These are phyloP conservation scores for Holothuria leucospilota DNA, from an alignment of 53 echinoderm and acorn worm genomes.

Conservation along the genomic window DNA sequence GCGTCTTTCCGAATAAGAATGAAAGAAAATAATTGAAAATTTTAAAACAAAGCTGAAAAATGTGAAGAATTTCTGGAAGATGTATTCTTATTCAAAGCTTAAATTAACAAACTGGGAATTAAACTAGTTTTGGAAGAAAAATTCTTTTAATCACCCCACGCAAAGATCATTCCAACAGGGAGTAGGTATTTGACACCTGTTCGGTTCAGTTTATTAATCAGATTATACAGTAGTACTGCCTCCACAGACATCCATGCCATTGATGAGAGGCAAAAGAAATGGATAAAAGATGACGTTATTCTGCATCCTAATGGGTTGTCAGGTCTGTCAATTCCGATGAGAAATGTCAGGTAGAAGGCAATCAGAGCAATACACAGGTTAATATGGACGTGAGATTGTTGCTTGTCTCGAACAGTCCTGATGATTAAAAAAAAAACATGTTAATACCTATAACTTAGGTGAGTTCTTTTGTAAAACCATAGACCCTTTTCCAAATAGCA, in stretches of 20 bases:
- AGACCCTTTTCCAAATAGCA: too few species aligned
- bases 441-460: too few species aligned
- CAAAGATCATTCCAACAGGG: slow-evolving; percentile 31
- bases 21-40: too few species aligned
- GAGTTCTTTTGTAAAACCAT: too few species aligned
- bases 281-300: slow-evolving; percentile 58
- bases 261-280: slow-evolving; percentile 72
- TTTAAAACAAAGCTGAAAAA: too few species aligned
- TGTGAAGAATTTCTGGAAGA: too few species aligned
- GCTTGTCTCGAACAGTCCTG: slow-evolving; percentile 18
- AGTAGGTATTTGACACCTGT: slow-evolving; percentile 52
- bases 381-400: slow-evolving; percentile 65
- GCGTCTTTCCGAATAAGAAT: too few species aligned
- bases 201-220: slow-evolving; percentile 51
- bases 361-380: slow-evolving; percentile 62
- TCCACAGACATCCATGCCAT: slow-evolving; percentile 74
- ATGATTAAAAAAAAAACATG: too few species aligned
- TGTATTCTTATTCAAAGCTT: too few species aligned
- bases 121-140: too few species aligned
- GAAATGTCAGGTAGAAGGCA: slow-evolving; percentile 58
- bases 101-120: too few species aligned
- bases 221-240: slow-evolving; percentile 67
- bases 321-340: slow-evolving; percentile 65
- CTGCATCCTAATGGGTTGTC: slow-evolving; percentile 44
- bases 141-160: slow-evolving; percentile 52